Conservation (phyloP, 2,888 invertebrate genomes). For the Hydroisotoma schaefferi region DNA sequence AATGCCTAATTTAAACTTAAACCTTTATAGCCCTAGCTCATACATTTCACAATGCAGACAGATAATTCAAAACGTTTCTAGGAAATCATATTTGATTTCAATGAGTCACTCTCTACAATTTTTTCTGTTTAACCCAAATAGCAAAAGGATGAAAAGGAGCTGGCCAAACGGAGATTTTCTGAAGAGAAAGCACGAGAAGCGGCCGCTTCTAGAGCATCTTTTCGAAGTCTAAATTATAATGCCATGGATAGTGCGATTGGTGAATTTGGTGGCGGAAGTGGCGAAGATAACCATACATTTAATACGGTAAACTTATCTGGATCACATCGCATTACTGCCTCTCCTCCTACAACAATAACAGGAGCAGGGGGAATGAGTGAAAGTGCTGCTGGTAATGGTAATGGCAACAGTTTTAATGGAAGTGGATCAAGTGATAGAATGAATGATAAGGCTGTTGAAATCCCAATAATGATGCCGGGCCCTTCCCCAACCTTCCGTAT, state of each 20-base stretch:
- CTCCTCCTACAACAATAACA: neutral
- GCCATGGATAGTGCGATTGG: neutral
- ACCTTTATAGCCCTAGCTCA: too few species aligned
- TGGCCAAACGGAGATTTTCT: slow-evolving; percentile 15
- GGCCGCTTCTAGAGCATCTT: neutral
- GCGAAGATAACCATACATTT: neutral
- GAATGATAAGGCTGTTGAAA: neutral
- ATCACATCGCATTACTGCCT: too few species aligned
- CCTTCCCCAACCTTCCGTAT: neutral
- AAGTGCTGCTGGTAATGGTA: neutral
- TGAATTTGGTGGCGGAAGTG: slow-evolving; percentile 1
- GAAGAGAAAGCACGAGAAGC: slow-evolving; percentile 8
- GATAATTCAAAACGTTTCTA: neutral
- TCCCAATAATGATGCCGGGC: neutral
- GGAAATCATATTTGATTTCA: neutral
- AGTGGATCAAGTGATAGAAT: neutral
- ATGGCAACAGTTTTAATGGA: neutral
- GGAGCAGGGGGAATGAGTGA: neutral
- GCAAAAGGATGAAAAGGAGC: slow-evolving; percentile 22
- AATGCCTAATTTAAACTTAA: too few species aligned
- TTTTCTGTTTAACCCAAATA: neutral
- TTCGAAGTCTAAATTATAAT: neutral
- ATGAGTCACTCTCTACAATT: neutral
- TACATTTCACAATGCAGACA: neutral
- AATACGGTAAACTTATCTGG: neutral